phyloP scores from a whole-genome alignment of 1,140 invertebrate genomes.

The Brevipalpus yothersi region DNA sequence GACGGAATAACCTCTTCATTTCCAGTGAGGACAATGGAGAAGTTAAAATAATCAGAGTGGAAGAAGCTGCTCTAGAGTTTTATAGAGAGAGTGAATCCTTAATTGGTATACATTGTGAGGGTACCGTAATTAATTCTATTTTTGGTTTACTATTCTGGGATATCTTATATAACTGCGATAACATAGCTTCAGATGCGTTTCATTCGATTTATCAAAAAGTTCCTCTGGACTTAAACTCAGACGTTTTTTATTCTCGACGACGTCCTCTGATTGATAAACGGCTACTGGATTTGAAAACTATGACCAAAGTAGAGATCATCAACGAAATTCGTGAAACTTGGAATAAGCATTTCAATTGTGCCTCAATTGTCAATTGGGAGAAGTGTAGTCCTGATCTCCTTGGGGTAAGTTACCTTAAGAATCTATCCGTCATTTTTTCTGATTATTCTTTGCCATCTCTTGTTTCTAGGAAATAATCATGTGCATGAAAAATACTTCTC shows the following conservation, averaged over 20 bases:
- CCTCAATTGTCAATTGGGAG: slow-evolving; percentile 6
- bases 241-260: slow-evolving; percentile 35
- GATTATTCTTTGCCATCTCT: slow-evolving; percentile 4
- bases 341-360: not conserved
- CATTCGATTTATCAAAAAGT: slow-evolving; percentile 33
- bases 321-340: not conserved
- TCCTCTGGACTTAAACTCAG: slow-evolving; percentile 39
- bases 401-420: slow-evolving; percentile 2
- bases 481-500: slow-evolving; percentile 27
- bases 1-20: slow-evolving; percentile 16
- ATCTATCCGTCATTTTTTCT: slow-evolving; percentile 1
- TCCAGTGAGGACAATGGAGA: slow-evolving; percentile 12
- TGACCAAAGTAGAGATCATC: not conserved
- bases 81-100: slow-evolving; percentile 4
- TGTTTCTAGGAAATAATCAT: slow-evolving; percentile 24
- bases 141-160: slow-evolving; percentile 50
- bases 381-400: not conserved
- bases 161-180: slow-evolving; percentile 32
- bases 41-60: not conserved
- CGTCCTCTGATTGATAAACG: slow-evolving; percentile 25
- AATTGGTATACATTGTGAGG: slow-evolving; percentile 39
- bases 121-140: slow-evolving; percentile 32
- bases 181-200: slow-evolving; percentile 33
- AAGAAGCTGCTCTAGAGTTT: not conserved
- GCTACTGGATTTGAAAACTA: not conserved